Conservation (phyloP, 2,888 invertebrate species). For the Ennomos quercinarius region DNA sequence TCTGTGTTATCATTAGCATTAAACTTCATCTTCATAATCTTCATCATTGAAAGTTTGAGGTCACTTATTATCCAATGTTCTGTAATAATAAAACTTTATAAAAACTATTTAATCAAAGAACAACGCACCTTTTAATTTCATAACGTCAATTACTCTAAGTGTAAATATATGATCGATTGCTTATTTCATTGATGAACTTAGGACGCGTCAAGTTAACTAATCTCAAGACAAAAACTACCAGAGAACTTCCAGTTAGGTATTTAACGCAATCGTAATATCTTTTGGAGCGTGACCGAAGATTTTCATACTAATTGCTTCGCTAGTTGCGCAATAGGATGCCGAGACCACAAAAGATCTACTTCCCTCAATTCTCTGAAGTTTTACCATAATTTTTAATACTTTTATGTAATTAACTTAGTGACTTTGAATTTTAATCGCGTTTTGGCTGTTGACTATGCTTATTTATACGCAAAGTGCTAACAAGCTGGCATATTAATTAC, state of each 20-base stretch:
- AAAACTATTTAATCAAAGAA: too few relatives aligned
- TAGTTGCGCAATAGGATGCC: constrained; percentile 59
- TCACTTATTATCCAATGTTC: too few relatives aligned
- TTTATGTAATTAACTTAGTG: constrained; percentile 45
- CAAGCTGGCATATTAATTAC: constrained; percentile 14
- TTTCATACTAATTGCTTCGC: constrained; percentile 68
- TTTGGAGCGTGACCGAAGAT: constrained; percentile 63
- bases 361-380: constrained; percentile 43
- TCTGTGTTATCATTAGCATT: too few relatives aligned
- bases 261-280: constrained; percentile 47
- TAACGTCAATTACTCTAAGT: not conserved
- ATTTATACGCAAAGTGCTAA: constrained; percentile 14
- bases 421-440: constrained; percentile 38
- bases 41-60: too few relatives aligned
- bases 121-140: too few relatives aligned
- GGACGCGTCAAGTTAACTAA: constrained; percentile 18
- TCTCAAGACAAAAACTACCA: constrained; percentile 35
- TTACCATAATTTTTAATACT: constrained; percentile 35
- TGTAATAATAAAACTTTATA: too few relatives aligned
- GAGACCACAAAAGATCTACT: constrained; percentile 47
- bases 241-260: constrained; percentile 43
- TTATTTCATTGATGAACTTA: constrained; percentile 14
- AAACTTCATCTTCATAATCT: too few relatives aligned
- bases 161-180: not conserved
- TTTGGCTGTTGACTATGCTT: constrained; percentile 32